Conservation (phyloP, 2,113 vertebrate genomes). For the Platysternon megacephalum region DNA sequence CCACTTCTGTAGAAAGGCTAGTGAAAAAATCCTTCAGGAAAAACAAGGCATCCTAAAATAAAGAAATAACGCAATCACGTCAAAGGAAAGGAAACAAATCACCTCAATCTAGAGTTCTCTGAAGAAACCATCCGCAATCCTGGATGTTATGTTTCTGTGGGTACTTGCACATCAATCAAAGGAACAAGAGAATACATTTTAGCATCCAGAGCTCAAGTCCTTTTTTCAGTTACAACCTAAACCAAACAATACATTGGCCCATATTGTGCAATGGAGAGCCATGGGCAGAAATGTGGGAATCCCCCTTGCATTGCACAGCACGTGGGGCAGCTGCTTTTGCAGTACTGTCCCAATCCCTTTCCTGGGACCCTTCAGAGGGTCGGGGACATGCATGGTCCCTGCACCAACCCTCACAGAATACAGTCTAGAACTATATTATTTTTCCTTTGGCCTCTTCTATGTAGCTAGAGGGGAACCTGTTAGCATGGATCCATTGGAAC, state of each 20-base stretch:
- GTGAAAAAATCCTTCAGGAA: constrained; percentile 98
- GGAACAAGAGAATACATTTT: background rate
- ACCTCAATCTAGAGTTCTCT: background rate
- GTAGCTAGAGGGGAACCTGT: background rate
- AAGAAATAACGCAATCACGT: background rate
- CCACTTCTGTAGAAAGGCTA: constrained; percentile 93
- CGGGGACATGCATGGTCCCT: background rate
- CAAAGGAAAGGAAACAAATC: background rate
- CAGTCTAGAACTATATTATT: background rate
- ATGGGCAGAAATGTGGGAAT: background rate
- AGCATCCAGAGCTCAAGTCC: background rate
- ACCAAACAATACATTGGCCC: background rate
- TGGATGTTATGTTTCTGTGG: background rate
- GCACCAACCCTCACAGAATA: background rate
- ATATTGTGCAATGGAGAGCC: background rate
- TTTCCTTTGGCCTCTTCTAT: background rate
- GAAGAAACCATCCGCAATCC: background rate
- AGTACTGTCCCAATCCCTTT: background rate
- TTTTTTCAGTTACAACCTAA: background rate
- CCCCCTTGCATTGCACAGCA: background rate
- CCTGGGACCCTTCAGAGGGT: background rate
- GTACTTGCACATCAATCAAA: background rate
- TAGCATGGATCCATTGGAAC: background rate
- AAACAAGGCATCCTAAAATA: constrained; percentile 93
- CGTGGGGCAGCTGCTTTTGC: background rate